Conservation (phyloP, 2,113 vertebrate species). For the Falco punctatus region DNA sequence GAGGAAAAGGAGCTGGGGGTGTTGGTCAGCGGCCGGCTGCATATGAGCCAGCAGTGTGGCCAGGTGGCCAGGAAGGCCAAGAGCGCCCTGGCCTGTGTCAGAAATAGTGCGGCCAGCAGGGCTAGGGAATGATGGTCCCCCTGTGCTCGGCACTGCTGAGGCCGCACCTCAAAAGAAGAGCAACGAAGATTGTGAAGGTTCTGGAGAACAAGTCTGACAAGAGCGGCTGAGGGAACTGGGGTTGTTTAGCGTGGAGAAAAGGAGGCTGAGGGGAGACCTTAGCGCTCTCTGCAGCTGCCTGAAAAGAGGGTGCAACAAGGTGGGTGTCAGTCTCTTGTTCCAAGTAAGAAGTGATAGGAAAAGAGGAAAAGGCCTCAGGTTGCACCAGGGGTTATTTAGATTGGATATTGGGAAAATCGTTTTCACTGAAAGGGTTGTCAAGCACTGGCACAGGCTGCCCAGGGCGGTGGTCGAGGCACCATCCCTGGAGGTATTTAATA, state of each 20-base stretch:
- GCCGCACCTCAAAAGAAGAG: background rate
- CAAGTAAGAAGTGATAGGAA: background rate
- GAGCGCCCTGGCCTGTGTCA: background rate
- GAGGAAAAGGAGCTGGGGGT: background rate
- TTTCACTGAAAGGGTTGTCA: background rate
- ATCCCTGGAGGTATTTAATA: background rate
- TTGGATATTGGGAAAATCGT: rapidly evolving
- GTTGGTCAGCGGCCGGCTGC: background rate
- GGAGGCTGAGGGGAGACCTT: background rate
- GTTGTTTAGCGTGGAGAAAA: background rate
- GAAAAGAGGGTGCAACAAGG: background rate
- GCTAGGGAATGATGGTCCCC: background rate
- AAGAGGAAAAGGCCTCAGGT: rapidly evolving
- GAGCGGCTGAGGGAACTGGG: background rate
- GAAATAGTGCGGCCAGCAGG: background rate
- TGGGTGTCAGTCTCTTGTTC: too few species aligned
- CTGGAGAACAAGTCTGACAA: background rate
- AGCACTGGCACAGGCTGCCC: background rate
- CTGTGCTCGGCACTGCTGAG: background rate
- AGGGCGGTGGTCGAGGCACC: background rate
- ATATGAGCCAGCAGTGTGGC: background rate
- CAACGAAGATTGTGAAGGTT: background rate
- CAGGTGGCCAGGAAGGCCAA: background rate
- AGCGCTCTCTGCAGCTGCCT: background rate
- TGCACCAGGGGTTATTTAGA: background rate